These are phyloP conservation scores for Theocolax elegans DNA, from an alignment of 1,140 invertebrate species.

Conservation along the genomic window DNA sequence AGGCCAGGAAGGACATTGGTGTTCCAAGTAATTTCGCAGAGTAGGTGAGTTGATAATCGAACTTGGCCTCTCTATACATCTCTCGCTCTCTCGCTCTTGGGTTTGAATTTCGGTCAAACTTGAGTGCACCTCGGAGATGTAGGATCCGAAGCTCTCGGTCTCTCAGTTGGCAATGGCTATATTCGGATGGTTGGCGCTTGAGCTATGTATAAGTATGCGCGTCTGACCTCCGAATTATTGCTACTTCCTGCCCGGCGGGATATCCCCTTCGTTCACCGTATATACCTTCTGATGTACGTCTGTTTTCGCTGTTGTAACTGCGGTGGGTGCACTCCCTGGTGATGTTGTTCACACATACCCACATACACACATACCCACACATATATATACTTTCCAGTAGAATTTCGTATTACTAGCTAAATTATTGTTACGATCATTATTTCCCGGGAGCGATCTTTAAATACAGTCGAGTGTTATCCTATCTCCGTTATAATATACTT, in stretches of 20 bases:
- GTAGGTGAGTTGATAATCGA: slow-evolving; percentile 44
- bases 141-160: neutral
- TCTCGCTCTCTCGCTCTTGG: too few relatives aligned
- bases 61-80: slow-evolving; percentile 43
- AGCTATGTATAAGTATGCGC: neutral
- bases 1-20: neutral
- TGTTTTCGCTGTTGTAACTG: slow-evolving; percentile 10
- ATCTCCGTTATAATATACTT: too few relatives aligned
- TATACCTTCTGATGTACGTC: neutral
- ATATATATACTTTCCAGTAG: neutral
- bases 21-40: slow-evolving; percentile 11
- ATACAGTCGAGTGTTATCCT: neutral
- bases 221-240: slow-evolving; percentile 19
- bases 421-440: neutral
- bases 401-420: slow-evolving; percentile 5
- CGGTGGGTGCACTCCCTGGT: slow-evolving; percentile 3
- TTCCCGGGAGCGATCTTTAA: slow-evolving; percentile 2
- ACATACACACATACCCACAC: neutral
- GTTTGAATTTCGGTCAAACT: slow-evolving; percentile 47
- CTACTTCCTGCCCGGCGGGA: slow-evolving; percentile 17
- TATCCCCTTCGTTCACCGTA: neutral
- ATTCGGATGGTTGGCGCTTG: neutral
- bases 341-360: too few relatives aligned
- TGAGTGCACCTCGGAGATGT: slow-evolving; percentile 48
- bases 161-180: neutral